Conservation (phyloP, 2,797 vertebrate species). For the Phrynocephalus vlangalii region DNA sequence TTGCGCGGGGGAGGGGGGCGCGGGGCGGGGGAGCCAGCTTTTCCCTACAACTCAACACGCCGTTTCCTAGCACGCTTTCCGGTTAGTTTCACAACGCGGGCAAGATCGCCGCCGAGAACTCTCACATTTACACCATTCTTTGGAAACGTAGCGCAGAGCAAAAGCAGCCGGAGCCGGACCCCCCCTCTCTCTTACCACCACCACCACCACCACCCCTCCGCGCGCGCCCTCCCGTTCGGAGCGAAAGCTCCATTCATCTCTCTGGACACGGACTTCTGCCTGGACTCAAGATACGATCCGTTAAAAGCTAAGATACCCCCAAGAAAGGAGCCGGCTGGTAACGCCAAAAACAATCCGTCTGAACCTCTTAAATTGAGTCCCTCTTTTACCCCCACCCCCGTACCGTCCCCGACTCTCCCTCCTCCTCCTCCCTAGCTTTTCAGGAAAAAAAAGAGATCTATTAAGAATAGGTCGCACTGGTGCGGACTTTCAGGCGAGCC, state of each 20-base stretch:
- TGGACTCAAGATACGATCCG: conserved; percentile 17
- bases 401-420: neutral
- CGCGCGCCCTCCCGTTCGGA: neutral
- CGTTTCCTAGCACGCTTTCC: neutral
- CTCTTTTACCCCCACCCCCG: neutral
- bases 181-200: neutral
- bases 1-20: no score
- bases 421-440: neutral
- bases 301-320: conserved; percentile 35
- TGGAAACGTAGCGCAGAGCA: neutral
- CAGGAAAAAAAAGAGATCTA: neutral
- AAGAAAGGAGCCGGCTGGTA: conserved; percentile 57
- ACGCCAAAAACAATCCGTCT: conserved; percentile 17
- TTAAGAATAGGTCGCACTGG: neutral
- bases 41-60: neutral
- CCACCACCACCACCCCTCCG: neutral
- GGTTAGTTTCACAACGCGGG: neutral
- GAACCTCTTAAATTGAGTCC: no score
- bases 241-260: neutral
- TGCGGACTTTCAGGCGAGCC: neutral
- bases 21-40: neutral
- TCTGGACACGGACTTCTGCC: neutral
- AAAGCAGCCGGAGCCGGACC: neutral
- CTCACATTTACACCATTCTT: neutral
- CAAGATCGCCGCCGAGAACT: neutral